A percentile compares a stretch with the other conserved stretches of the same genome.
Conservation (phyloP, 2,888 invertebrate species). For the Xanthostigma xanthostigma region DNA sequence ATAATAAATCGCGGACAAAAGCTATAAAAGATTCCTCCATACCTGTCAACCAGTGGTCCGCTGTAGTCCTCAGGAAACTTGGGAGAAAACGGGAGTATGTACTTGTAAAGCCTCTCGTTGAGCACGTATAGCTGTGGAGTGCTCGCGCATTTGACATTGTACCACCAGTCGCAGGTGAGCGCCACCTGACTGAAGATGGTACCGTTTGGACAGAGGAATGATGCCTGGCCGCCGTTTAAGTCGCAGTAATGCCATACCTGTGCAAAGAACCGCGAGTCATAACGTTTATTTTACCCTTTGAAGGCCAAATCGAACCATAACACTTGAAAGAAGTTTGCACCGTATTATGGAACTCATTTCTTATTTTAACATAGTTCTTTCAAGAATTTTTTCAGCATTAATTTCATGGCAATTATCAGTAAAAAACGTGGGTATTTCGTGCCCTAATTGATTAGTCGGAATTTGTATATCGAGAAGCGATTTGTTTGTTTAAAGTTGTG, state of each 20-base stretch:
- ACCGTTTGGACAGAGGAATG: conserved; percentile 79
- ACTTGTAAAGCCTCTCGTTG: conserved; percentile 78
- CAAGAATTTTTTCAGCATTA: too few relatives aligned
- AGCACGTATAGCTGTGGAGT: conserved; percentile 75
- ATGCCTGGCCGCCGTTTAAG: conserved; percentile 77
- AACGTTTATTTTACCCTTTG: too few relatives aligned
- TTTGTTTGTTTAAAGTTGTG: background rate
- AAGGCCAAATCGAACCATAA: too few relatives aligned
- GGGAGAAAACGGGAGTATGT: conserved; percentile 70
- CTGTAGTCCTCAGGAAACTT: conserved; percentile 84
- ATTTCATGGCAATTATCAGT: too few relatives aligned
- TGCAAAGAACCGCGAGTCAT: background rate
- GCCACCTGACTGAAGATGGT: conserved; percentile 84
- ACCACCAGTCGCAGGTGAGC: conserved; percentile 87
- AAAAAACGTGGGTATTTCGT: too few relatives aligned
- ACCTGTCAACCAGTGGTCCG: conserved; percentile 76
- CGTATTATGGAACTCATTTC: too few relatives aligned
- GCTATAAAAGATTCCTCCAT: conserved; percentile 18
- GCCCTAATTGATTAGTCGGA: background rate
- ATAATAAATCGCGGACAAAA: too few relatives aligned
- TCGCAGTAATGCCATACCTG: conserved; percentile 90
- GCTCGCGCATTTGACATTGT: conserved; percentile 72
- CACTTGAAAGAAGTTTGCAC: too few relatives aligned
- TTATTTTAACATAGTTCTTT: too few relatives aligned
- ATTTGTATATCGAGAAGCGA: background rate